Conservation (phyloP, 1,140 invertebrate genomes). For the Drosophila auraria region DNA sequence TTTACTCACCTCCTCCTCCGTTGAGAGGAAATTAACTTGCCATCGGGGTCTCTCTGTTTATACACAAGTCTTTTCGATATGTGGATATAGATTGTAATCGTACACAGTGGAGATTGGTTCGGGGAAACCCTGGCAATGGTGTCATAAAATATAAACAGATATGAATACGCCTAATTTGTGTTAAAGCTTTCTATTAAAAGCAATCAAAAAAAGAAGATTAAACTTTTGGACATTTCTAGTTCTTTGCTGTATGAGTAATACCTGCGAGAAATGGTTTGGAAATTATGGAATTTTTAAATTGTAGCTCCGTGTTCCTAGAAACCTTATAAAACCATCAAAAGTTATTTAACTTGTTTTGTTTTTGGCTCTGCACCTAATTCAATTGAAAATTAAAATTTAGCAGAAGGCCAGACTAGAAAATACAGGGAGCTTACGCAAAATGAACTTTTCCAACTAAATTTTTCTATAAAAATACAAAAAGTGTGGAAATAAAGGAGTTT, state of each 20-base stretch:
- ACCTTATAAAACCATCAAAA: neutral
- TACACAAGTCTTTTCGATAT: constrained; percentile 45
- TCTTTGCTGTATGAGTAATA: neutral
- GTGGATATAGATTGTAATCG: constrained; percentile 5
- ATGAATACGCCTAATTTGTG: neutral
- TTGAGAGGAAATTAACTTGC: constrained; percentile 60
- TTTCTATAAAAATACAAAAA: too few relatives aligned
- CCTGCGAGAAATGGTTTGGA: neutral
- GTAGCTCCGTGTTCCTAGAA: neutral
- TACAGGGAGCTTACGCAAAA: neutral
- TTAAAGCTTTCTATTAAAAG: neutral
- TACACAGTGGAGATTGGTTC: constrained; percentile 16
- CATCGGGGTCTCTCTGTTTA: constrained; percentile 24
- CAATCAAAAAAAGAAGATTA: neutral
- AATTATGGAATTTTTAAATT: neutral
- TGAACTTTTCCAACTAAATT: too few relatives aligned
- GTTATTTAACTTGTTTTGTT: neutral
- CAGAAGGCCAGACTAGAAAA: neutral
- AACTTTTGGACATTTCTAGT: too few relatives aligned
- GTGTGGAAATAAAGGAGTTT: too few relatives aligned
- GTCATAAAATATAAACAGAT: constrained; percentile 6
- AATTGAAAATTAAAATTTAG: constrained; percentile 3
- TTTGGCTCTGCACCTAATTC: neutral
- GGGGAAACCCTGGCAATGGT: constrained; percentile 5
- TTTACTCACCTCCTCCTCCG: constrained; percentile 46